A percentile compares a stretch with the other conserved stretches of the same genome.
Conservation (phyloP, 2,797 vertebrate species). For the Numenius phaeopus region DNA sequence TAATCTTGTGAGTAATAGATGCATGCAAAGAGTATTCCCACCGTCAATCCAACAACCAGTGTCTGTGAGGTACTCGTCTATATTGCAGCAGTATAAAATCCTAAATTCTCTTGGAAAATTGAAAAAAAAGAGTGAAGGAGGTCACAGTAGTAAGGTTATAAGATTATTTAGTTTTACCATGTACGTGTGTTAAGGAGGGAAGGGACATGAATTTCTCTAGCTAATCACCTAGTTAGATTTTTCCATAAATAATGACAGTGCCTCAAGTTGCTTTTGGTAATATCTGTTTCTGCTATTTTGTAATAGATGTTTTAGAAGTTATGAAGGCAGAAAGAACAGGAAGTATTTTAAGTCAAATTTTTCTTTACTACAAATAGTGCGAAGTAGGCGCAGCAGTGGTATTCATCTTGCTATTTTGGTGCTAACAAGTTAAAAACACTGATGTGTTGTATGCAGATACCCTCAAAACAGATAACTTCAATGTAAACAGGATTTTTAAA, state of each 20-base stretch:
- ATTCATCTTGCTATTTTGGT: background rate
- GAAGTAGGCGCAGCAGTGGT: background rate
- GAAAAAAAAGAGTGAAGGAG: background rate
- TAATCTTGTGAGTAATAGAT: background rate
- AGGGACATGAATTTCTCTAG: background rate
- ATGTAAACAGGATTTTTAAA: background rate
- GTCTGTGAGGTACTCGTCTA: background rate
- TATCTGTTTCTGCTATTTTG: background rate
- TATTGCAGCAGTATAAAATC: background rate
- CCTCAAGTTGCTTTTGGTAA: background rate
- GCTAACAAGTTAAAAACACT: background rate
- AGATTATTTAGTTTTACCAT: background rate
- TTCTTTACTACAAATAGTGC: background rate
- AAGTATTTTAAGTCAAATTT: background rate
- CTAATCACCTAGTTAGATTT: background rate
- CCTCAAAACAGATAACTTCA: background rate
- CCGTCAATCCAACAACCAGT: background rate
- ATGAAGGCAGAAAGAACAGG: background rate
- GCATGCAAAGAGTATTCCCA: background rate
- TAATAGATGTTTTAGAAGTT: background rate
- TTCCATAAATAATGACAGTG: background rate
- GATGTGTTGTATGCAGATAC: background rate
- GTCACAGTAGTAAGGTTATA: background rate
- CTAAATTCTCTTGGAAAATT: background rate
- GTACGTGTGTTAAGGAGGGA: background rate